Conservation (phyloP, 2,113 vertebrate species). For the Gila orcuttii region DNA sequence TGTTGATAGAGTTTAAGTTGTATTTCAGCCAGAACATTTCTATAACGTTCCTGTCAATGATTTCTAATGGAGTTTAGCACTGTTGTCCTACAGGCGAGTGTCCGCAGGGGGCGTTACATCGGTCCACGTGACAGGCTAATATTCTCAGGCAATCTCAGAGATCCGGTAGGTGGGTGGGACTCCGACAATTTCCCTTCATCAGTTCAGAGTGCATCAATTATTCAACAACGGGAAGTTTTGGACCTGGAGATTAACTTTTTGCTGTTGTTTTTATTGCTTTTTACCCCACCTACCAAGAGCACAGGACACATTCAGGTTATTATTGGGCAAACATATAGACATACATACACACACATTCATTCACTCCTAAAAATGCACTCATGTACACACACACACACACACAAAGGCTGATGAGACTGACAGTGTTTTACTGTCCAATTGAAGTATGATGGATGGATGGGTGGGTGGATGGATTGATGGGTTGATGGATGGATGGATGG, state of each 20-base stretch:
- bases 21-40: neutral
- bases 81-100: too few species aligned
- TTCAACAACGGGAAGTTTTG: conserved; percentile 58
- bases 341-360: conserved; percentile 11
- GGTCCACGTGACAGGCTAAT: conserved; percentile 50
- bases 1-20: too few species aligned
- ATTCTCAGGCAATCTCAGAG: conserved; percentile 51
- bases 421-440: neutral
- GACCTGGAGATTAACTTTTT: conserved; percentile 39
- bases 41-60: neutral
- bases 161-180: conserved; percentile 3
- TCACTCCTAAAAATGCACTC: neutral
- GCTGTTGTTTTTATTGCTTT: conserved; percentile 53
- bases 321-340: neutral
- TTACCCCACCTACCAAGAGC: neutral
- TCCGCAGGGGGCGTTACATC: too few species aligned
- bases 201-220: conserved; percentile 58
- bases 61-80: neutral
- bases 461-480: rapidly evolving
- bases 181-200: conserved; percentile 35
- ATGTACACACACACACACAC: neutral
- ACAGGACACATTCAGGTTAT: neutral
- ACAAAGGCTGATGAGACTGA: neutral
- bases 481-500: too few species aligned
- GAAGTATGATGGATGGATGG: neutral